Percentiles rank a stretch among this genome's conserved stretches.
Evolutionary conservation across 92 coral and sea anemone species (phyloP).

Genomic region (Paramuricea clavata): DNA sequence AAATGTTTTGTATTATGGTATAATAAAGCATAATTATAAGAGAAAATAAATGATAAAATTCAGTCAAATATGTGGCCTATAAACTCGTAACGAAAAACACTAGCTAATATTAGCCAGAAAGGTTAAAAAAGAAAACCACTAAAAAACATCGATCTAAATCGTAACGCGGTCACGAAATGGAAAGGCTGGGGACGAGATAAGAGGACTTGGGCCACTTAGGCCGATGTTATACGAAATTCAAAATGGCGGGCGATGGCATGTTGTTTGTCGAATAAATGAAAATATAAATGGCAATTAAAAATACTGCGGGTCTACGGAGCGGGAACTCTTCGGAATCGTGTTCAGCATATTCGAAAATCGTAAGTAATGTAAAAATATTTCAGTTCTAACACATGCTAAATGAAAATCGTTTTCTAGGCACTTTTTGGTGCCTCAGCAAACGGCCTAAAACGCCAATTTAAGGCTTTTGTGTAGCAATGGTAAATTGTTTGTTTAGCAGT

Average conservation of each 20-base stretch:
- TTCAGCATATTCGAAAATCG: background rate
- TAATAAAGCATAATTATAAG: too few relatives aligned
- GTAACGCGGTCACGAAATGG: slow-evolving; percentile 15
- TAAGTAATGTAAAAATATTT: background rate
- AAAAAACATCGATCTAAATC: background rate
- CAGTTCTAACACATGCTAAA: slow-evolving; percentile 5
- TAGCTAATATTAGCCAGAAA: too few relatives aligned
- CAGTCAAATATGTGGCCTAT: background rate
- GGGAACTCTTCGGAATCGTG: slow-evolving; percentile 7
- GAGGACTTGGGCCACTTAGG: slow-evolving; percentile 20
- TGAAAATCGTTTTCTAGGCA: slow-evolving; percentile 1
- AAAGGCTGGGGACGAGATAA: slow-evolving; percentile 3
- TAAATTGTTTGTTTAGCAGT: too few relatives aligned
- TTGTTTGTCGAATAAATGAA: background rate
- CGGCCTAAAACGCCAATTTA: too few relatives aligned
- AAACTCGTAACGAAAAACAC: background rate
- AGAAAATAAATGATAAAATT: too few relatives aligned
- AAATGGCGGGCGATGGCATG: slow-evolving; percentile 3
- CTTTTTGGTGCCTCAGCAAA: too few relatives aligned
- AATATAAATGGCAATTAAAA: background rate
- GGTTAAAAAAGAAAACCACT: background rate
- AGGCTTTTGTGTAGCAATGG: too few relatives aligned
- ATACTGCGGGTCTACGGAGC: slow-evolving; percentile 1
- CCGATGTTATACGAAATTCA: slow-evolving; percentile 4
- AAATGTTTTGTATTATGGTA: too few relatives aligned